Evolutionary conservation across 1,140 invertebrate genomes (phyloP).

Genomic region (Leptinotarsa undecemlineata): DNA sequence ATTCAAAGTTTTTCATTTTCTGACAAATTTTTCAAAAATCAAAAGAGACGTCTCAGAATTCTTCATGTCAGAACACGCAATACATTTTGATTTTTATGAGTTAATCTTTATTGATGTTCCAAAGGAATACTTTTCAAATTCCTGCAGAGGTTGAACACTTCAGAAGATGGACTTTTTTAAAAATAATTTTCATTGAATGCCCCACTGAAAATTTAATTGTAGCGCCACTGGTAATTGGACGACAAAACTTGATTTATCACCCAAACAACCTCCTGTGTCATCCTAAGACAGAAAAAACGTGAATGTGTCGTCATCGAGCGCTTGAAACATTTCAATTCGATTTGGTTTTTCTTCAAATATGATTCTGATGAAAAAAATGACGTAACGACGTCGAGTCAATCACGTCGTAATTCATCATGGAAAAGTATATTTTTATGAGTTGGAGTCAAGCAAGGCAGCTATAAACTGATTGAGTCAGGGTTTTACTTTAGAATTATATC

Average conservation of each 20-base stretch:
- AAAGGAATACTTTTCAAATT: no score
- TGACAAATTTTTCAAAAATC: no score
- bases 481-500: background rate
- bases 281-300: background rate
- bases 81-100: no score
- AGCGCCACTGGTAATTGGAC: background rate
- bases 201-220: background rate
- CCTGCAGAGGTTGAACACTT: no score
- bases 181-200: no score
- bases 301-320: constrained; percentile 1
- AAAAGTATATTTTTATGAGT: background rate
- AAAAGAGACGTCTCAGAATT: no score
- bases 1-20: no score
- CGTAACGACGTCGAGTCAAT: background rate
- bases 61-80: no score
- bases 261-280: constrained; percentile 1
- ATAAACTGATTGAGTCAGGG: background rate
- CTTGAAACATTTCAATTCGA: no score
- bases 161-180: no score
- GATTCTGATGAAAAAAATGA: background rate
- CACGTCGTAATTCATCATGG: background rate
- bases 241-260: constrained; percentile 2
- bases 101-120: no score
- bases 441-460: background rate
- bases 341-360: background rate